phyloP scores from a whole-genome alignment of 2,797 vertebrate genomes.

The Naso thynnoides region DNA sequence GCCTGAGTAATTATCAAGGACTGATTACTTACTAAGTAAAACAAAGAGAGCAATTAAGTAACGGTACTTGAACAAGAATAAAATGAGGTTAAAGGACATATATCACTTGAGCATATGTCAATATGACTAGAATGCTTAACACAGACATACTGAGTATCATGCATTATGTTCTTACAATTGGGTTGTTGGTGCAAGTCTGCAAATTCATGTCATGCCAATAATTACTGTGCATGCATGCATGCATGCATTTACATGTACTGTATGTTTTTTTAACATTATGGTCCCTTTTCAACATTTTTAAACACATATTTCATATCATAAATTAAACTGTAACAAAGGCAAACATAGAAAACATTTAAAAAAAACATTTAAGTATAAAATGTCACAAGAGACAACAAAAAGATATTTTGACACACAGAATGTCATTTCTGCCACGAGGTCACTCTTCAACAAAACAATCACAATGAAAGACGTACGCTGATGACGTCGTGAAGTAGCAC shows the following conservation, averaged over 20 bases:
- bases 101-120: slow-evolving; percentile 45
- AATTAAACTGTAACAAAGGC: slow-evolving; percentile 45
- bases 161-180: slow-evolving; percentile 52
- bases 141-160: slow-evolving; percentile 37
- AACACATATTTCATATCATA: slow-evolving; percentile 40
- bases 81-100: slow-evolving; percentile 35
- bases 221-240: slow-evolving; percentile 27
- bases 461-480: too few species aligned
- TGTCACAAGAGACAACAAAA: slow-evolving; percentile 20
- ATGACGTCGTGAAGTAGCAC: too few species aligned
- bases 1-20: slow-evolving; percentile 58
- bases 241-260: slow-evolving; percentile 44
- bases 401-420: neutral
- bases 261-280: slow-evolving; percentile 46
- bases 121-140: slow-evolving; percentile 34
- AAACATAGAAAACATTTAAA: slow-evolving; percentile 21
- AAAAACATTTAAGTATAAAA: slow-evolving; percentile 6
- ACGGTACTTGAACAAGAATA: slow-evolving; percentile 16
- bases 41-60: slow-evolving; percentile 15
- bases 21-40: slow-evolving; percentile 36
- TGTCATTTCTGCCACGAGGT: too few species aligned
- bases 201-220: slow-evolving; percentile 43
- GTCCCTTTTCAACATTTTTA: slow-evolving; percentile 67
- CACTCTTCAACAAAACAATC: too few species aligned
- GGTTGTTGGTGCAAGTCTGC: slow-evolving; percentile 57